Evolutionary conservation across 2,113 vertebrate genomes (phyloP), one percentile per base, ranked within the genome.

Genomic region (Alexandromys fortis): DNA sequence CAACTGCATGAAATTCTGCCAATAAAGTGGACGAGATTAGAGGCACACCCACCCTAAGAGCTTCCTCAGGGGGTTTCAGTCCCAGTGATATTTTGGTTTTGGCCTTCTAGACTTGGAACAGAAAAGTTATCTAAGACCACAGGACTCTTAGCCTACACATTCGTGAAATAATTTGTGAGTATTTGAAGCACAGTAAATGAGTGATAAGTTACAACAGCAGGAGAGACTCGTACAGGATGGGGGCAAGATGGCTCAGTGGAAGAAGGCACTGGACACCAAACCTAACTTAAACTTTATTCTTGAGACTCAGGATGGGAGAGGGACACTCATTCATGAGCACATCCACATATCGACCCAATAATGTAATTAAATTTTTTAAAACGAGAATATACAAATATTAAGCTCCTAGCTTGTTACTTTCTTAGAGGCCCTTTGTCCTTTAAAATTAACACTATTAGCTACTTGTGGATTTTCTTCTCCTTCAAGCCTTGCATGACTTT

Each of bases 401-500:
- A 72, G 72, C 10, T 52, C 49, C 28, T 85, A 28, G 79, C 14
- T 90, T 35, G 42, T 13, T 65, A 11, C n/a, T 81, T 42, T 86
- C 73, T 45, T 16, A 28, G 45, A 65, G 11, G 7, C 16, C 24
- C 8, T 0, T 5, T 86, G 42, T 52, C 33, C 30, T 79, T 35
- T 28, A 45, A 49, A 26, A 68, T 42, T 35, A 76, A 22, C 19
- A 49, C 33, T 35, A 4, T 30, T 38, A n/a, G 17, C 38, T 83
- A 33, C 30, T 17, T 72, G 49, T 17, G 8, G 49, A 49, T 5
- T 28, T 8, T 49, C 38, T 67, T 63, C 33, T 47, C 19, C 58
- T 38, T 61, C 16, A 11, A 65, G 24, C 21, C 0, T 14, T 58
- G 4, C 4, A 0, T 68, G 45, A 9, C 3, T 33, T 65, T 12